Conservation (phyloP, 2,113 vertebrate species). For the Microcebus griseorufus region DNA sequence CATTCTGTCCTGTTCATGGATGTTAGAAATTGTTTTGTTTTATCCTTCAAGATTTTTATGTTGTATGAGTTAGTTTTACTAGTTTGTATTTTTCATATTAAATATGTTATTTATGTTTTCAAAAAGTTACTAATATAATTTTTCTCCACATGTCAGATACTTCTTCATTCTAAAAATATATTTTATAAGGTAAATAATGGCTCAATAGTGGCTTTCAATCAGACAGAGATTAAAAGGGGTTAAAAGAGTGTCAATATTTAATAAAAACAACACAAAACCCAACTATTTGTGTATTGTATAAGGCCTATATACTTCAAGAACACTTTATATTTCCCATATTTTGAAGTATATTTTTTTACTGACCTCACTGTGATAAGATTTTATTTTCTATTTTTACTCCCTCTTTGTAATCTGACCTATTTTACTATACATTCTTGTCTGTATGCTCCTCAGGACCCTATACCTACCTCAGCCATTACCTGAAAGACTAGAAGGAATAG, state of each 20-base stretch:
- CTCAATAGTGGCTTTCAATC: neutral
- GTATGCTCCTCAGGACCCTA: neutral
- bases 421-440: conserved; percentile 6
- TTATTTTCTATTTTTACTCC: conserved; percentile 59
- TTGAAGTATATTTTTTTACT: conserved; percentile 54
- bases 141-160: neutral
- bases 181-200: neutral
- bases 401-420: conserved; percentile 60
- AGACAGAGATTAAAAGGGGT: neutral
- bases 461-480: neutral
- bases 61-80: neutral
- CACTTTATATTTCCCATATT: neutral
- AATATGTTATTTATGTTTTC: neutral
- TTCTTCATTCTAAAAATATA: neutral
- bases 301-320: conserved; percentile 16
- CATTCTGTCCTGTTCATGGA: neutral
- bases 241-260: neutral
- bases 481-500: neutral
- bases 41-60: neutral
- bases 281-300: neutral
- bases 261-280: neutral
- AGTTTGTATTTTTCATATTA: neutral
- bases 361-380: conserved; percentile 43
- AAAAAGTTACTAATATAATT: neutral
- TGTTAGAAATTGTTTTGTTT: neutral